Conservation (phyloP, 2,888 invertebrate genomes). For the Drosophila mimica region DNA sequence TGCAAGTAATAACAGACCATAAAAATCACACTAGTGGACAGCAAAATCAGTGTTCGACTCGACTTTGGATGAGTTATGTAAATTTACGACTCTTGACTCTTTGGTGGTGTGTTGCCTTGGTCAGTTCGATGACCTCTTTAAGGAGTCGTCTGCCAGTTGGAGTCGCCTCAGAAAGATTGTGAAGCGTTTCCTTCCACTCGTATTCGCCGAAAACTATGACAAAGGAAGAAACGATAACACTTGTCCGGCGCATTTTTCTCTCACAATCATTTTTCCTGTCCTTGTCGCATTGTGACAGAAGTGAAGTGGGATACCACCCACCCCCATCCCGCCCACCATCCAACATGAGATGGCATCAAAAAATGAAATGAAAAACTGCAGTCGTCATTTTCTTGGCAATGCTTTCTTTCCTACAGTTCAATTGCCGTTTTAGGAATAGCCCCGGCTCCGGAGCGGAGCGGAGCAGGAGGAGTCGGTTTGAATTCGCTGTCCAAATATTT, state of each 20-base stretch:
- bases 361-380: slow-evolving; percentile 56
- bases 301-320: slow-evolving; percentile 41
- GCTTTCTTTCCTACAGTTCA: slow-evolving; percentile 64
- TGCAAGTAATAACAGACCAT: slow-evolving; percentile 58
- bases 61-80: slow-evolving; percentile 48
- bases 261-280: slow-evolving; percentile 47
- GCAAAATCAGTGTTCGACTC: background rate
- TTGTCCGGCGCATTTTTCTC: slow-evolving; percentile 37
- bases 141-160: slow-evolving; percentile 28
- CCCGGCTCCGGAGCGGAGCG: too few relatives aligned
- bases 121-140: slow-evolving; percentile 40
- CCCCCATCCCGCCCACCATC: background rate
- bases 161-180: slow-evolving; percentile 35
- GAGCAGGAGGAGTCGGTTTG: background rate
- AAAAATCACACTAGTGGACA: slow-evolving; percentile 56
- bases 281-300: slow-evolving; percentile 67
- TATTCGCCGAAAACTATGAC: slow-evolving; percentile 40
- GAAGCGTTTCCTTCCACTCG: slow-evolving; percentile 33
- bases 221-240: slow-evolving; percentile 60
- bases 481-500: slow-evolving; percentile 58
- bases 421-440: slow-evolving; percentile 42
- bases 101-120: background rate
- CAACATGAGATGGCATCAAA: slow-evolving; percentile 9
- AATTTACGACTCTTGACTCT: slow-evolving; percentile 21
- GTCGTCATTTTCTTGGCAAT: slow-evolving; percentile 75